Base-by-base conservation (phyloP, 2,888 invertebrate genomes). In the Pyralis farinalis region DNA sequence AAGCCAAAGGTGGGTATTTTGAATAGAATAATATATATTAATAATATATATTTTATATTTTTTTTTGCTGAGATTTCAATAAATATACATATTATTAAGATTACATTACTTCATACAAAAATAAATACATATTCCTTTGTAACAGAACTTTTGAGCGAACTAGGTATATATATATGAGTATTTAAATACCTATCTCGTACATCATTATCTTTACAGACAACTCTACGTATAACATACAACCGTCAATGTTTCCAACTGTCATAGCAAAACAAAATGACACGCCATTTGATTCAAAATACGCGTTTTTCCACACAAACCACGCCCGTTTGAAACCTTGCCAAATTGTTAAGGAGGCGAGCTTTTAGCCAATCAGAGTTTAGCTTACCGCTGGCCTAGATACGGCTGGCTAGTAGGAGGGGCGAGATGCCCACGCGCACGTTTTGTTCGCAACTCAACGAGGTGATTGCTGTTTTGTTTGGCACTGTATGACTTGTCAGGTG, bases 241-340 rank as follows among this genome's bases (percentile, higher is more conserved):
- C 16, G 42, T 39, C 34, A 37, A 35, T 46, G 36, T 32, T 16
- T 3, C 35, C 28, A 34, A 36, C 37, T 39, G 41, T 44, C 46
- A 39, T 30, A 36, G 16, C 36, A 7, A 21, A 34, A 37, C 28
- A 12, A 34, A 20, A 29, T 30, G 34, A 42, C 41, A 28, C 30
- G 25, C 42, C 36, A 45, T 45, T 37, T 40, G 25, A 43, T 36
- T 34, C 41, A 43, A 49, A 46, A 46, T 42, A 41, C 43, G 49
- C 46, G 49, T 54, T 66, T 68, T 67, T 60, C 53, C 37, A 53
- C 48, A 38, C 47, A 69, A 55, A 65, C 76, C 67, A 62, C 82
- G 80, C 85, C 85, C 60, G 65, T 55, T 80, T 84, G 84, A 78
- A 58, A 58, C 62, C 60, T 71, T 82, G 84, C 85, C 85, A 85